Conservation (phyloP, 2,113 vertebrate genomes). For the Periophthalmus modestus region DNA sequence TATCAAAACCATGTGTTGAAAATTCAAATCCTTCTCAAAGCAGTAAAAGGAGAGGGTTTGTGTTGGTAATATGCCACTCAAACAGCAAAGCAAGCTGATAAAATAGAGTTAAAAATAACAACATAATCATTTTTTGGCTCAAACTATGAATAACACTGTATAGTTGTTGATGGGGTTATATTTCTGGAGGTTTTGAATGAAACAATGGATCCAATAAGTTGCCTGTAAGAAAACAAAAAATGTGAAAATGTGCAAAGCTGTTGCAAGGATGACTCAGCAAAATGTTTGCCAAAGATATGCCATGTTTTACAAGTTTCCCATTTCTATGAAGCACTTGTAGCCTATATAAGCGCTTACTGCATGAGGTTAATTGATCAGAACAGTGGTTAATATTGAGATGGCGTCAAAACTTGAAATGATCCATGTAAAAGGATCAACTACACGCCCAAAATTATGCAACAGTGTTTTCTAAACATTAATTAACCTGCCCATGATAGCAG, state of each 20-base stretch:
- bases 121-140: no score
- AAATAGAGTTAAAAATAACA: not conserved
- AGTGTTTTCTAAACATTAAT: conserved; percentile 19
- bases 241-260: no score
- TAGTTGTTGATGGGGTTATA: no score
- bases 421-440: not conserved
- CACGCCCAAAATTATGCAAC: conserved; percentile 29
- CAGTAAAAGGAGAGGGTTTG: not conserved
- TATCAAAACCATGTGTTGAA: conserved; percentile 29
- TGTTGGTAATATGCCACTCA: not conserved
- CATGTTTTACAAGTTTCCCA: not conserved
- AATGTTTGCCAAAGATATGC: not conserved
- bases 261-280: conserved; percentile 66
- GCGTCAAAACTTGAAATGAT: not conserved
- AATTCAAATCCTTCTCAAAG: not conserved
- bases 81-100: not conserved
- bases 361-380: no score
- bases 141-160: no score
- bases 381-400: not conserved
- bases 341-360: not conserved
- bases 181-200: not conserved
- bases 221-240: not conserved
- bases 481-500: not conserved
- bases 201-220: not conserved
- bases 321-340: not conserved